Percentiles rank a stretch among this genome's conserved stretches.
phyloP scores from a whole-genome alignment of 2,113 vertebrate genomes.

The Catharus minimus region DNA sequence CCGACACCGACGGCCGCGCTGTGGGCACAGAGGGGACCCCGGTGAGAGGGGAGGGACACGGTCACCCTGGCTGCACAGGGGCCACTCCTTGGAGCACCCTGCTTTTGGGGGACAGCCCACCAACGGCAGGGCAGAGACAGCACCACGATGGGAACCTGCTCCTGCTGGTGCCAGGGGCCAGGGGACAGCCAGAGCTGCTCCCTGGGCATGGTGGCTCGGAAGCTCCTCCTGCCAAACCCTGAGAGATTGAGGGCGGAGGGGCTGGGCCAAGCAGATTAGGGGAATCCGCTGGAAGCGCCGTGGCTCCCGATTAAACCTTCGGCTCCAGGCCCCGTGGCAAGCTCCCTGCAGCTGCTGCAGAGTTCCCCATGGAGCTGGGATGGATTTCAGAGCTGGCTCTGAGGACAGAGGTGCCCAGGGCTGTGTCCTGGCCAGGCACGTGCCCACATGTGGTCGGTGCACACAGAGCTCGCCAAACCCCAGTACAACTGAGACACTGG shows the following conservation, averaged over 20 bases:
- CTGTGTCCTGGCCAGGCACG: accelerated
- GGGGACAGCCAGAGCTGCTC: neutral
- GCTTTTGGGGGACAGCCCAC: accelerated
- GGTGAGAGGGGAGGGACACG: neutral
- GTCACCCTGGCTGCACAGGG: neutral
- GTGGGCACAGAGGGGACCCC: neutral
- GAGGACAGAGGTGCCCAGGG: accelerated
- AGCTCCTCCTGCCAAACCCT: neutral
- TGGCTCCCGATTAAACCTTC: neutral
- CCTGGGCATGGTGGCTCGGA: accelerated
- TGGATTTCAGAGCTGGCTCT: accelerated
- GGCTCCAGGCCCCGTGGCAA: accelerated
- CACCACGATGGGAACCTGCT: accelerated
- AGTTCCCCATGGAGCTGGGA: accelerated
- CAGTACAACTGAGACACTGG: accelerated
- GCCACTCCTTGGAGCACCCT: accelerated
- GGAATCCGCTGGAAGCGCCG: neutral
- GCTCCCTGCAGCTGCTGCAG: accelerated
- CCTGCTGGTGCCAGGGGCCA: accelerated
- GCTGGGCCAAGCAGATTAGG: neutral
- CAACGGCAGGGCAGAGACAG: accelerated
- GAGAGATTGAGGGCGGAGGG: neutral
- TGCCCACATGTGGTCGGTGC: accelerated
- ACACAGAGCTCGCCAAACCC: accelerated
- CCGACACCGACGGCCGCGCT: conserved; percentile 90